phyloP scores from a whole-genome alignment of 2,113 vertebrate genomes.

The Motacilla tschutschensis region DNA sequence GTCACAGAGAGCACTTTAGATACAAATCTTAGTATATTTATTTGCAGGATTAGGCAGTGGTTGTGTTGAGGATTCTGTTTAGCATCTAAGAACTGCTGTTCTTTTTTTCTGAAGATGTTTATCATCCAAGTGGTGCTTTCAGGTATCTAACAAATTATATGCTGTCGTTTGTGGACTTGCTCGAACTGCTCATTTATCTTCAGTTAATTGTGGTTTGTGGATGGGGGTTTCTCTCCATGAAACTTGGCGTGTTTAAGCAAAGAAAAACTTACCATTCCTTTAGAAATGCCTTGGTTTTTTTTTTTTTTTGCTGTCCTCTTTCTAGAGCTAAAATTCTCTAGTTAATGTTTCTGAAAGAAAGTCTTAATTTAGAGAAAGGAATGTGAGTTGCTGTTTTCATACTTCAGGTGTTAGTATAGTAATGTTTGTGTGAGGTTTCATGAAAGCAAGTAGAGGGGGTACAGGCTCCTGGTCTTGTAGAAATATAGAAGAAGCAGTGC shows the following conservation, averaged over 20 bases:
- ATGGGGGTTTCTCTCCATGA: not conserved
- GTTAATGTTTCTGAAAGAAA: not conserved
- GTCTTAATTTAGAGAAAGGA: not conserved
- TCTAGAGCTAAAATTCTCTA: not conserved
- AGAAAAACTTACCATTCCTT: not conserved
- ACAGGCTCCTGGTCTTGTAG: fast-evolving
- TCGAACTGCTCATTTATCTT: not conserved
- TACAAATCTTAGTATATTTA: not conserved
- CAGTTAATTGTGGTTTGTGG: not conserved
- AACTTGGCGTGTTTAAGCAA: not conserved
- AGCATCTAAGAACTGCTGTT: not conserved
- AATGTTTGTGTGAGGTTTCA: not conserved
- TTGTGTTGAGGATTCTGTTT: not conserved
- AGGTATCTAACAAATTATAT: not conserved
- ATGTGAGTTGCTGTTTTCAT: not conserved
- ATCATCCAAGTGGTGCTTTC: not conserved
- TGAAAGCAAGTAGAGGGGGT: not conserved
- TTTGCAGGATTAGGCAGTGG: not conserved
- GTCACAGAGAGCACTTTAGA: not conserved
- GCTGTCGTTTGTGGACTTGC: not conserved
- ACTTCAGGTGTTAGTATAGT: not conserved
- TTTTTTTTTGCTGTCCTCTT: not conserved
- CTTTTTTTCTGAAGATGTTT: not conserved
- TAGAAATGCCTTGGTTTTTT: not conserved
- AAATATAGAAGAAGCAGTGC: not conserved